Conservation (phyloP, 2,797 vertebrate genomes). For the Pseudochaenichthys georgianus region DNA sequence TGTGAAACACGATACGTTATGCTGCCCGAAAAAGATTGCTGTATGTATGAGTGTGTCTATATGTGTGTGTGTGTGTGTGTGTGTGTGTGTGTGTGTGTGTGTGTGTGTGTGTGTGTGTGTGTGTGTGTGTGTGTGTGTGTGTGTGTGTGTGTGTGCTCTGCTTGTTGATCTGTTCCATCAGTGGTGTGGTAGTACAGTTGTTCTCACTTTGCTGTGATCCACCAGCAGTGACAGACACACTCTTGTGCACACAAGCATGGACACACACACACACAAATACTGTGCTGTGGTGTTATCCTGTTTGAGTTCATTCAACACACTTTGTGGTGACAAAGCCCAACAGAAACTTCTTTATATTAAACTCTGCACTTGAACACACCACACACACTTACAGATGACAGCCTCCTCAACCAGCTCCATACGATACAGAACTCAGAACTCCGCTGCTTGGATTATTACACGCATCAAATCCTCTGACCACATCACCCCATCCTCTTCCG, state of each 20-base stretch:
- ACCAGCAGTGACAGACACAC: slow-evolving; percentile 66
- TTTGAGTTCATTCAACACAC: slow-evolving; percentile 29
- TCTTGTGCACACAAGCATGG: slow-evolving; percentile 32
- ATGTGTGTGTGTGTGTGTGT: slow-evolving; percentile 1
- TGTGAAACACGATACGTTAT: slow-evolving; percentile 10
- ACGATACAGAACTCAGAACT: too few species aligned
- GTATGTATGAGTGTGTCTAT: background rate
- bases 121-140: background rate
- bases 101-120: background rate
- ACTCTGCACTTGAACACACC: background rate
- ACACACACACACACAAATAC: slow-evolving; percentile 45
- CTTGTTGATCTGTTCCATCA: slow-evolving; percentile 38
- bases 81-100: background rate
- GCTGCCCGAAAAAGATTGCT: slow-evolving; percentile 1
- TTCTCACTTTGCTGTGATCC: slow-evolving; percentile 73
- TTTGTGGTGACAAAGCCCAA: background rate
- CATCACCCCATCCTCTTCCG: too few species aligned
- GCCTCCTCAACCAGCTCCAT: too few species aligned
- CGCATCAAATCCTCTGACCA: too few species aligned
- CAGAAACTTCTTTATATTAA: slow-evolving; percentile 15
- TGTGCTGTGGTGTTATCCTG: slow-evolving; percentile 2
- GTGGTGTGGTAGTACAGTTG: slow-evolving; percentile 61
- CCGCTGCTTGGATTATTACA: too few species aligned
- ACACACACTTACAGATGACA: background rate
- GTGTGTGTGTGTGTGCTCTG: slow-evolving; percentile 2